Evolutionary conservation across 35 echinoderm and acorn worm species (phyloP).

Genomic region (Acanthaster planci): DNA sequence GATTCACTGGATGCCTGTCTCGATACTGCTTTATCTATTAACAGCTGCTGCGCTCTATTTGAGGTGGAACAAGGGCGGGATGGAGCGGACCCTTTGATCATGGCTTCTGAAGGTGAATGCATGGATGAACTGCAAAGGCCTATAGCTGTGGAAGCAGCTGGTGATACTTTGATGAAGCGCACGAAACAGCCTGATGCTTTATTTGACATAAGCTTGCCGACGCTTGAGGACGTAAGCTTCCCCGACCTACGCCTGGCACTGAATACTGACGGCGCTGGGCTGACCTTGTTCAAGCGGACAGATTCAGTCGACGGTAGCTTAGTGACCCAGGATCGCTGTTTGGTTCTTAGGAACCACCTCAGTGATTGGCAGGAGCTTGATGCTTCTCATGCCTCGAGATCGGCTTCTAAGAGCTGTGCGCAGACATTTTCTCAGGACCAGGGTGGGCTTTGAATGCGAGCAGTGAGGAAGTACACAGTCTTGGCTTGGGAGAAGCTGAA

Average conservation of each 20-base stretch:
- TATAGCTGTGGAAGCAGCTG: background rate
- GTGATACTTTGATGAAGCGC: constrained; percentile 9
- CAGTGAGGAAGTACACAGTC: background rate
- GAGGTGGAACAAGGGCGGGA: background rate
- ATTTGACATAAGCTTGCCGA: background rate
- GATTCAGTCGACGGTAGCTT: constrained; percentile 3
- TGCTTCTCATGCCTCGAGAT: background rate
- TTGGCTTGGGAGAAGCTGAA: background rate
- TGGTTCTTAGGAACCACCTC: background rate
- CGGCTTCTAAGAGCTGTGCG: background rate
- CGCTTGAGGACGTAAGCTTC: background rate
- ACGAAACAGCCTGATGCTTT: background rate
- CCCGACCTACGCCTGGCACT: background rate
- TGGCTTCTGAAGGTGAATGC: background rate
- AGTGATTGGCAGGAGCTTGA: background rate
- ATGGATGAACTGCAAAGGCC: background rate
- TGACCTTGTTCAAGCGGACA: background rate
- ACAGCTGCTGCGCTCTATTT: background rate
- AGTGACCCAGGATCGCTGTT: background rate
- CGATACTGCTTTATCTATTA: background rate
- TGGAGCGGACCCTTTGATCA: background rate
- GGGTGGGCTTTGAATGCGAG: background rate
- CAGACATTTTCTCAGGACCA: background rate
- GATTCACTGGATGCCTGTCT: background rate
- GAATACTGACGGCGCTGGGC: background rate